Percentiles rank a stretch among this genome's conserved stretches.
Conservation (phyloP, 1,140 invertebrate species). For the Drosophila tropicalis region DNA sequence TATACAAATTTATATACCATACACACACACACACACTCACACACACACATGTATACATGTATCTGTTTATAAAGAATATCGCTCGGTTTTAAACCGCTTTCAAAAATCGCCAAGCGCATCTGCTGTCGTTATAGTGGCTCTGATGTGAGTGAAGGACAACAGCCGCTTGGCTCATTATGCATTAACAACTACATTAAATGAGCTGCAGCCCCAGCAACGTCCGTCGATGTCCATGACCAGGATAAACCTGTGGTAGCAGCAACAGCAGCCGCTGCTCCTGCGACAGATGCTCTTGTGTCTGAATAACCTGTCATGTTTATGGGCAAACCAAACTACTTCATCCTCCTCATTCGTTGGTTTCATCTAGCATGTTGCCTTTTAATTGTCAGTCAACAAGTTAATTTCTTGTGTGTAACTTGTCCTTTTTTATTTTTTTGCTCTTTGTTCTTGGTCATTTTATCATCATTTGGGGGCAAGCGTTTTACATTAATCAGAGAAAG, state of each 20-base stretch:
- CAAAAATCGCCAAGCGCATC: slow-evolving; percentile 36
- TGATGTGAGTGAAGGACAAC: slow-evolving; percentile 4
- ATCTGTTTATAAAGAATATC: slow-evolving; percentile 9
- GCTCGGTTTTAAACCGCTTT: slow-evolving; percentile 45
- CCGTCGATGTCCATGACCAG: neutral
- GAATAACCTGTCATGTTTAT: slow-evolving; percentile 15
- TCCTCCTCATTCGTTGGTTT: neutral
- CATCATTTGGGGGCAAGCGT: neutral
- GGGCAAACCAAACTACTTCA: slow-evolving; percentile 16
- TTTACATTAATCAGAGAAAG: neutral
- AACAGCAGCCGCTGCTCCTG: slow-evolving; percentile 17
- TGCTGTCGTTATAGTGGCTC: neutral
- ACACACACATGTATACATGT: slow-evolving; percentile 15
- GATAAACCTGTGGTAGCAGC: slow-evolving; percentile 17
- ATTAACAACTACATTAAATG: slow-evolving; percentile 62
- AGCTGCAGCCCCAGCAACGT: neutral
- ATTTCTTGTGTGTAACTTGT: neutral
- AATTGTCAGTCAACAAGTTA: slow-evolving; percentile 22
- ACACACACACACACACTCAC: slow-evolving; percentile 16
- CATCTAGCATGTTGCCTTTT: slow-evolving; percentile 24
- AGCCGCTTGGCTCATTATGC: slow-evolving; percentile 46
- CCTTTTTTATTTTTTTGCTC: neutral
- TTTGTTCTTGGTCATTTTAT: neutral
- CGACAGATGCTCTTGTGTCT: slow-evolving; percentile 9
- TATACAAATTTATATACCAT: slow-evolving; percentile 1